Base-by-base conservation (phyloP, 2,113 vertebrate species). In the Plotosus lineatus region DNA sequence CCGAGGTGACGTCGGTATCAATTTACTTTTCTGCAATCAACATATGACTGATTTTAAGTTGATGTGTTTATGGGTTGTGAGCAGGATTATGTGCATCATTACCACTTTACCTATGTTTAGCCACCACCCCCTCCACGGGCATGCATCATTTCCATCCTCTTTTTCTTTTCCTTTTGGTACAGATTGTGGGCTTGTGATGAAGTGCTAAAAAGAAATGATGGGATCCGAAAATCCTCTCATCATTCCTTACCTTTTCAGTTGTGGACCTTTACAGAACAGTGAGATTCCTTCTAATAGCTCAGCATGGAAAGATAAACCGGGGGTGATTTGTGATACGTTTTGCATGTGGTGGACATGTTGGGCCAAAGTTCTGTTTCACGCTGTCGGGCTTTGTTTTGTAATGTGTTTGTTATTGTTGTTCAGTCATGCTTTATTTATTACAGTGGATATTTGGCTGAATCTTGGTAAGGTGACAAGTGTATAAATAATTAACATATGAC, bases 181-280 rank as follows among this genome's bases (percentile, higher is more conserved):
- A 28, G 31, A 72, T 46, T 71, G 68, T 71, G 44, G 11, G 4
- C 66, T 48, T 46, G 68, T 71, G 68, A 71, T 71, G 15, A 71
- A 58, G 26, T 28, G 56, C 56, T 58, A 31, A 50, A 48, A 48
- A 26, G 69, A 71, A 71, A 71, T n/a, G 0, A 26, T 42, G n/a
- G 42, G 23, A 44, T 72, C 33, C 17, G 33, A 50, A 31, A 42
- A 33, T 3, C 46, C 28, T 3, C 19, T 48, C 9, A 31, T 44
- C 40, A 2, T 53, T 51, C 21, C 50, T 5, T 11, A 36, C 17
- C 50, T 51, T 26, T 46, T 46, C 8, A 17, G 50, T 7, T 11
- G 17, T 38, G 72, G 31, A n/a, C n/a, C n/a, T 53, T 74, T 38
- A 53, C n/a, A n/a, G 5, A 55, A n/a, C 1, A 21, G 46, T 36